Base-by-base conservation (phyloP, 1,140 invertebrate species). In the Pogonus chalceus region DNA sequence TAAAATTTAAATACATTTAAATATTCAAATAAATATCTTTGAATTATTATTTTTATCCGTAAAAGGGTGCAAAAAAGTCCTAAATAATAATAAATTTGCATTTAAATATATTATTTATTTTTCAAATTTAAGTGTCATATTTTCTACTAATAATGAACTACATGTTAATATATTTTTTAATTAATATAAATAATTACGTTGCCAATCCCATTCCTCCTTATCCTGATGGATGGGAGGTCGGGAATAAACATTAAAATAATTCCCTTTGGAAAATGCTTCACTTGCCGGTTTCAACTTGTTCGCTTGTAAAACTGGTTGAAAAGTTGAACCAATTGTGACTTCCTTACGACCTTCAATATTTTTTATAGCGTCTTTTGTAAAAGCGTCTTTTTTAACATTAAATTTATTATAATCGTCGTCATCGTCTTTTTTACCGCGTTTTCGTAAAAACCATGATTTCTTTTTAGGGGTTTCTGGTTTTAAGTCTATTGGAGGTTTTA, bases 291-390 rank as follows among this genome's bases (percentile, higher is more conserved):
- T 64, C 26, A 52, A 16, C 31, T 69, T 59, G 26, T 55, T 70
- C 20, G 67, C 67, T n/a, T n/a, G n/a, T 3, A 56, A 37, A 1
- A 60, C 70, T 0, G 72, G 70, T 50, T 69, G 71, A 51, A 75
- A 75, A 2, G 52, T 65, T 26, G 73, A 68, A 0, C 71, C 73
- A 16, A 75, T 68, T 0, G 71, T 74, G 1, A 73, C 46, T 20
- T 22, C 68, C 22, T 52, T 65, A 23, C 66, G 69, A n/a, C n/a
- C n/a, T n/a, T n/a, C n/a, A n/a, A n/a, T n/a, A n/a, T n/a, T n/a
- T n/a, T n/a, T n/a, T 1, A 54, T 37, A 2, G 56, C 56, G 10
- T 7, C 18, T 43, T 43, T 43, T 16, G 18, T 10, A 43, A 18
- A 43, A 10, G 37, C 7, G 18, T 43, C 37, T 3, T 43, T 3